Base-by-base conservation (phyloP, 2,113 vertebrate species). In the Arothron firmamentum region DNA sequence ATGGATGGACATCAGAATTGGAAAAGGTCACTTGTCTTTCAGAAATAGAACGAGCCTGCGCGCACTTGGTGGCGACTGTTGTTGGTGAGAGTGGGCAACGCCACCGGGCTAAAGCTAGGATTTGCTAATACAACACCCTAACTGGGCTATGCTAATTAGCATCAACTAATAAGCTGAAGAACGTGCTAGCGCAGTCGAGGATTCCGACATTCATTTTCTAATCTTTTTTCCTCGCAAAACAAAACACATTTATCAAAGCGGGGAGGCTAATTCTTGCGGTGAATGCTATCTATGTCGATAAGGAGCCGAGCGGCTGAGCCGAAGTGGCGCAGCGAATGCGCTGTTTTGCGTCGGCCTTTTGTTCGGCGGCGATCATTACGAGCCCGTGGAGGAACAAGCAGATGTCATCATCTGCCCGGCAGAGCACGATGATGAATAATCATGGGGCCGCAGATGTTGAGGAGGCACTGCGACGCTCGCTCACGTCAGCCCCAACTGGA, bases 351-450 rank as follows among this genome's bases (percentile, higher is more conserved):
- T 48, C 71, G 77, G 80, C 72, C 76, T 74, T 85, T 84, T 85
- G 80, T 87, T 82, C 77, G 67, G 67, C 47, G 78, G 70, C 67
- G 58, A 82, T 84, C 65, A 82, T 84, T 78, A 79, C 70, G 65
- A 65, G 74, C 53, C 85, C 71, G 65, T 67, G 72, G 77, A 81
- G 34, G 81, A 85, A 78, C 68, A 64, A 82, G 79, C 80, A 82
- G 84, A 84, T 85, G 80, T 72, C 80, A 86, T 84, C 87, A 84
- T 87, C 67, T 77, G 81, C 83, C 83, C 72, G 75, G 80, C 74
- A 81, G 77, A 83, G 72, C 78, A 72, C 61, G 1, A 79, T 80
- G 80, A 88, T 80, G 77, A 78, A 83, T 79, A 79, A 77, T 78
- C 84, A 77, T 79, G 63, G 72, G 57, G 65, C 1, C 43, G 64